Base-by-base conservation (phyloP, 2,888 invertebrate genomes). In the Polydrusus tereticollis region DNA sequence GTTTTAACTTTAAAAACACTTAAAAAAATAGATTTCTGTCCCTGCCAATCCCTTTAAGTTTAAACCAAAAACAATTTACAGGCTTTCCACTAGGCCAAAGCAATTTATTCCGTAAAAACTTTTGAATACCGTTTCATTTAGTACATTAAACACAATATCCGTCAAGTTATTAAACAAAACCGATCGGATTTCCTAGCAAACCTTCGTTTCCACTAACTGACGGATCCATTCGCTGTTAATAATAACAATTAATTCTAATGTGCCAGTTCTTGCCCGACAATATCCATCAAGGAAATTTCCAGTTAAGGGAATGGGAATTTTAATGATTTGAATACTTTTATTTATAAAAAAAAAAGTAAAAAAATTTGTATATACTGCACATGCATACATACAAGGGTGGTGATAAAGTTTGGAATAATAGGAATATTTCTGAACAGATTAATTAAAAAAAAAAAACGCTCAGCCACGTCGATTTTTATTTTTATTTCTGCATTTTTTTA, bases 241-340 rank as follows among this genome's bases (percentile, higher is more conserved):
- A 55, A 55, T 55, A 55, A 55, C 52, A 55, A 55, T 55, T 55
- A 55, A 55, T 55, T 29, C 29, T 7, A 55, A 29, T n/a, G 14
- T 29, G 29, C 16, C 5, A 16, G 29, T 29, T 52, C 29, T 29
- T 16, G 21, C 29, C 7, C 16, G 52, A 7, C 47, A 47, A 47
- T 47, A 23, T 47, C 47, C 47, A 47, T 47, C 21, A 23, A 47
- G 23, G 20, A 29, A 29, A 52, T 55, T 55, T 55, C 29, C 29
- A 29, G 2, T n/a, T 23, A 47, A 52, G 52, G 50, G 52, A 36
- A 64, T n/a, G n/a, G n/a, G n/a, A n/a, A n/a, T n/a, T n/a, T n/a
- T n/a, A n/a, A n/a, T n/a, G n/a, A n/a, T n/a, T n/a, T n/a, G n/a
- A n/a, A n/a, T n/a, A n/a, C n/a, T n/a, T n/a, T n/a, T n/a, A n/a